Percentiles rank a stretch among this genome's conserved stretches.
phyloP scores from a whole-genome alignment of 2,888 invertebrate species.

The Palloptera scutellata region DNA sequence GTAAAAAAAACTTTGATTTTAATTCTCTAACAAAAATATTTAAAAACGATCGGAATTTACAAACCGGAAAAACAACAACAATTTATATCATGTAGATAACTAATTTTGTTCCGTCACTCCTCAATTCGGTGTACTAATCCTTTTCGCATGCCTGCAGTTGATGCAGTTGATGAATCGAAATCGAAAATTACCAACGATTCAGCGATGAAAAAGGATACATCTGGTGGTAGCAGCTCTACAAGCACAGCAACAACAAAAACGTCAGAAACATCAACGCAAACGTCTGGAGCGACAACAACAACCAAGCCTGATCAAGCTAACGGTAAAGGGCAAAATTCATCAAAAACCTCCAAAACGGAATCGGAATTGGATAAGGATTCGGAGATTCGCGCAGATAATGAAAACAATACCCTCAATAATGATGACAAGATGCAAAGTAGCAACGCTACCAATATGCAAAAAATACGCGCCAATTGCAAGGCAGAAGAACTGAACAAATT shows the following conservation, averaged over 20 bases:
- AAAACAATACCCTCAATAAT: slow-evolving; percentile 23
- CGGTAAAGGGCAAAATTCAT: slow-evolving; percentile 15
- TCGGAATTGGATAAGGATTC: not conserved
- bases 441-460: slow-evolving; percentile 66
- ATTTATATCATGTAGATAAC: too few relatives aligned
- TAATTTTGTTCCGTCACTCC: too few relatives aligned
- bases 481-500: slow-evolving; percentile 79
- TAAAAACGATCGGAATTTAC: too few relatives aligned
- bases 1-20: too few relatives aligned
- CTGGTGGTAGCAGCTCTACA: not conserved
- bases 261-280: slow-evolving; percentile 16
- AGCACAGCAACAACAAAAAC: not conserved
- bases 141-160: slow-evolving; percentile 7
- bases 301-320: slow-evolving; percentile 24
- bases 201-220: slow-evolving; percentile 21
- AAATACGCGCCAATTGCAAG: slow-evolving; percentile 80
- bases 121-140: too few relatives aligned
- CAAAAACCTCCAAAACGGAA: not conserved
- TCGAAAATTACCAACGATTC: slow-evolving; percentile 26
- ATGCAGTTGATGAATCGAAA: slow-evolving; percentile 24
- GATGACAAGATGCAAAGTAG: slow-evolving; percentile 27
- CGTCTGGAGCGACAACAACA: slow-evolving; percentile 20
- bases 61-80: too few relatives aligned
- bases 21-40: too few relatives aligned
- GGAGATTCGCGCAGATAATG: slow-evolving; percentile 22